phyloP scores from a whole-genome alignment of 2,797 vertebrate species.

The Enteromius treurensis region DNA sequence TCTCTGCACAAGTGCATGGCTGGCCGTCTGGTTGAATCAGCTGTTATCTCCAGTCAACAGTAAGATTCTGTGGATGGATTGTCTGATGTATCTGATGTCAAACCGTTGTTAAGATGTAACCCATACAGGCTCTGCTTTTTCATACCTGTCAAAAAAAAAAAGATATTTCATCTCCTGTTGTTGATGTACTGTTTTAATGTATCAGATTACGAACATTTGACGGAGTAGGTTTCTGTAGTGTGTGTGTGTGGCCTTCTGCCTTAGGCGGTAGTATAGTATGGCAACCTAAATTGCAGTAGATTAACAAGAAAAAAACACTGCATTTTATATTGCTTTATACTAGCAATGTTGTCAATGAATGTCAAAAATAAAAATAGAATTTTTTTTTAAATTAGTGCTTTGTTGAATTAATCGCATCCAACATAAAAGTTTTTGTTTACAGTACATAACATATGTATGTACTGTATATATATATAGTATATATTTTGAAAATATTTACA shows the following conservation, averaged over 20 bases:
- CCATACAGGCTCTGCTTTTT: not conserved
- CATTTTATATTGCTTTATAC: not conserved
- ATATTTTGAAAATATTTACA: too few relatives aligned
- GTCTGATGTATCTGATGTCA: constrained; percentile 13
- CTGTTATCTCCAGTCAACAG: constrained; percentile 45
- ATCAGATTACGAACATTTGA: constrained; percentile 23
- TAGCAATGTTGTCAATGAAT: not conserved
- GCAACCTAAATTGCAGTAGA: not conserved
- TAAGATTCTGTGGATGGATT: not conserved
- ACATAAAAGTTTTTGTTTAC: too few relatives aligned
- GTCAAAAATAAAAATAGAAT: not conserved
- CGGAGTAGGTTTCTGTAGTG: not conserved
- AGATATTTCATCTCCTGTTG: not conserved
- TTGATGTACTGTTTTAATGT: constrained; percentile 27
- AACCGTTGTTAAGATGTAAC: not conserved
- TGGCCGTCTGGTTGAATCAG: constrained; percentile 56
- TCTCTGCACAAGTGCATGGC: constrained; percentile 51
- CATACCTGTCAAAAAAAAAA: constrained; percentile 3
- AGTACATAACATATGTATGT: too few relatives aligned
- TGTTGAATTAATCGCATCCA: too few relatives aligned
- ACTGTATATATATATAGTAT: too few relatives aligned
- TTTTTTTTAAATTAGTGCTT: not conserved
- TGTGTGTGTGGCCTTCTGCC: constrained; percentile 3
- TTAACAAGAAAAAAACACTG: not conserved
- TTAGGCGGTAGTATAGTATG: not conserved